A percentile compares a stretch with the other conserved stretches of the same genome.
phyloP scores from a whole-genome alignment of 2,113 vertebrate genomes.

The Syngnathus scovelli region DNA sequence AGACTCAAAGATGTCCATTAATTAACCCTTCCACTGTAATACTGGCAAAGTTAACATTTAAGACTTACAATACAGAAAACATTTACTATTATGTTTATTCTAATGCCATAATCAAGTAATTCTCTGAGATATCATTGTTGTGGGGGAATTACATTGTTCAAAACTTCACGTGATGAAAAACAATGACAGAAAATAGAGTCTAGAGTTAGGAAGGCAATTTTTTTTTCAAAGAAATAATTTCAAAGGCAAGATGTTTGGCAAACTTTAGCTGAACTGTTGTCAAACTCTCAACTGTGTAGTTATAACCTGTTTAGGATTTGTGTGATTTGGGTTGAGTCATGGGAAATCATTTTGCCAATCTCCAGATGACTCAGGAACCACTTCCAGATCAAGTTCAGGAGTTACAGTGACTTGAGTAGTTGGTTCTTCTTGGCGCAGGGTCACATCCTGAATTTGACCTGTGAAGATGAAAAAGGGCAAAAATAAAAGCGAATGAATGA shows the following conservation, averaged over 20 bases:
- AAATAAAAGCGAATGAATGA: no score
- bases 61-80: background rate
- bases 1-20: slow-evolving; percentile 1
- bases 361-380: slow-evolving; percentile 54
- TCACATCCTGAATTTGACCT: slow-evolving; percentile 57
- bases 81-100: background rate
- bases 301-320: background rate
- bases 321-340: slow-evolving; percentile 32
- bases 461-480: background rate
- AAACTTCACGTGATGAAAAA: slow-evolving; percentile 25
- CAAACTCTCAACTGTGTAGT: slow-evolving; percentile 2
- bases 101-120: background rate
- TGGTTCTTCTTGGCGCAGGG: slow-evolving; percentile 43
- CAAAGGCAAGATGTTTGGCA: slow-evolving; percentile 10
- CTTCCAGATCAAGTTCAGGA: slow-evolving; percentile 60
- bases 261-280: background rate
- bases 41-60: background rate
- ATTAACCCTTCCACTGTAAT: background rate
- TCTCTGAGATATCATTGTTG: background rate
- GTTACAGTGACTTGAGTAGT: slow-evolving; percentile 40
- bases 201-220: slow-evolving; percentile 11
- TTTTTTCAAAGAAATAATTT: slow-evolving; percentile 6
- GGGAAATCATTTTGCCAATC: slow-evolving; percentile 63
- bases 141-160: background rate
- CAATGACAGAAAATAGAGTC: slow-evolving; percentile 10